Conservation (phyloP, 1,140 invertebrate genomes). For the Zaprionus ghesquierei region DNA sequence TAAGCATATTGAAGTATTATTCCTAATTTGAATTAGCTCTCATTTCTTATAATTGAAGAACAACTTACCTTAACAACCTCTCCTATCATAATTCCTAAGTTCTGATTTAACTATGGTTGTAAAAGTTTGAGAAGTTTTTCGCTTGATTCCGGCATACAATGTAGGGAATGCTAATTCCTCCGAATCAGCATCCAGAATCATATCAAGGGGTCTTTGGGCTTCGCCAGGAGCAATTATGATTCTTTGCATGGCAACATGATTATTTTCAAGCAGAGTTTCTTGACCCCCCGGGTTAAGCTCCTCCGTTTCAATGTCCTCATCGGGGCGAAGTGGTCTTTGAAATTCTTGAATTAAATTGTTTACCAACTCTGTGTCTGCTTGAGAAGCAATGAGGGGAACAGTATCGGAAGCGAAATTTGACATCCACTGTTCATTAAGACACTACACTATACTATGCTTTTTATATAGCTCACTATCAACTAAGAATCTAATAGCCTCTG, state of each 20-base stretch:
- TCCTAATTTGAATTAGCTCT: neutral
- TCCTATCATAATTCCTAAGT: slow-evolving; percentile 10
- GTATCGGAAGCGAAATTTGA: neutral
- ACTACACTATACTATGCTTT: neutral
- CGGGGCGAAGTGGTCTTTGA: too few relatives aligned
- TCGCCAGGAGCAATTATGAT: neutral
- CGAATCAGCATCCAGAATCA: neutral
- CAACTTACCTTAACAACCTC: slow-evolving; percentile 9
- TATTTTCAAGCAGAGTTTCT: too few relatives aligned
- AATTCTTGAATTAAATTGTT: too few relatives aligned
- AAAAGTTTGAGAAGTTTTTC: neutral
- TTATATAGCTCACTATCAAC: too few relatives aligned
- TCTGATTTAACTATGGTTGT: slow-evolving; percentile 20
- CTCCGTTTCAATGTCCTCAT: too few relatives aligned
- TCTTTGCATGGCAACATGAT: too few relatives aligned
- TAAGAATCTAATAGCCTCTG: too few relatives aligned
- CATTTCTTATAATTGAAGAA: neutral
- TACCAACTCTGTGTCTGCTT: too few relatives aligned
- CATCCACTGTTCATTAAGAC: neutral
- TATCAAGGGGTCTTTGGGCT: neutral
- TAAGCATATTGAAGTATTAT: neutral
- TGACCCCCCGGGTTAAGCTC: too few relatives aligned
- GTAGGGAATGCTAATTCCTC: neutral
- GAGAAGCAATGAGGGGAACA: too few relatives aligned
- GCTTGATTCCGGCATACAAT: too few relatives aligned